Conservation (phyloP, 1,140 invertebrate species). For the Drosophila suzukii region DNA sequence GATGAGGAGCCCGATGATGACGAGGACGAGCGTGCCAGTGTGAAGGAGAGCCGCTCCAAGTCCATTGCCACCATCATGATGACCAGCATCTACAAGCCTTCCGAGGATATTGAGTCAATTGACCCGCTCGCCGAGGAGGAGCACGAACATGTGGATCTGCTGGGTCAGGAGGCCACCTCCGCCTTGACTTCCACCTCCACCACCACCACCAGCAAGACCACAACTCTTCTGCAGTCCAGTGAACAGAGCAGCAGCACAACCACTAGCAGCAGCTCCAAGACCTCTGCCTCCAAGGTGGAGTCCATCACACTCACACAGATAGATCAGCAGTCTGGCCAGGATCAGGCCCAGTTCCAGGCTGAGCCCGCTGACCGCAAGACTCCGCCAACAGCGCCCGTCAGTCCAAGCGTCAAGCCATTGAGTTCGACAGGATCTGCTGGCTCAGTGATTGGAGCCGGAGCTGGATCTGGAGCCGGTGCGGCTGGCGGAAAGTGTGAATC, state of each 20-base stretch:
- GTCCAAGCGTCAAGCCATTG: conserved; percentile 67
- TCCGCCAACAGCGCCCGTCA: conserved; percentile 80
- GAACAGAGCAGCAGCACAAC: conserved; percentile 43
- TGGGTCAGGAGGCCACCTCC: neutral
- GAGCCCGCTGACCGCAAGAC: conserved; percentile 70
- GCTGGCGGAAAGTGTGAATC: conserved; percentile 51
- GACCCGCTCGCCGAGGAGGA: conserved; percentile 51
- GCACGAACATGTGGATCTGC: conserved; percentile 31
- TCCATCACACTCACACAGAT: conserved; percentile 65
- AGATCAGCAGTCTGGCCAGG: conserved; percentile 30
- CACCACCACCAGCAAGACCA: conserved; percentile 41
- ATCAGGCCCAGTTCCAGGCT: conserved; percentile 27
- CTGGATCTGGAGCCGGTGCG: neutral
- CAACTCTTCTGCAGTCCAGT: conserved; percentile 50
- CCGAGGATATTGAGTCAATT: conserved; percentile 57
- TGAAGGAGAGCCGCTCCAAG: conserved; percentile 80
- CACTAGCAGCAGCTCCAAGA: conserved; percentile 38
- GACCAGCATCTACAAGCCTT: conserved; percentile 83
- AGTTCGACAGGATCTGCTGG: conserved; percentile 18
- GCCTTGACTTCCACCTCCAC: neutral
- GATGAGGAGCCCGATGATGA: conserved; percentile 66
- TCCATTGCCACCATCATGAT: conserved; percentile 84
- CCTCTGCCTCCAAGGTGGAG: conserved; percentile 54
- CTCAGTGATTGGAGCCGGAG: conserved; percentile 2
- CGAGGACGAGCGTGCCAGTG: conserved; percentile 51